Percentiles rank a stretch among this genome's conserved stretches.
Evolutionary conservation across 2,888 invertebrate genomes (phyloP).

Genomic region (Latrodectus elegans): DNA sequence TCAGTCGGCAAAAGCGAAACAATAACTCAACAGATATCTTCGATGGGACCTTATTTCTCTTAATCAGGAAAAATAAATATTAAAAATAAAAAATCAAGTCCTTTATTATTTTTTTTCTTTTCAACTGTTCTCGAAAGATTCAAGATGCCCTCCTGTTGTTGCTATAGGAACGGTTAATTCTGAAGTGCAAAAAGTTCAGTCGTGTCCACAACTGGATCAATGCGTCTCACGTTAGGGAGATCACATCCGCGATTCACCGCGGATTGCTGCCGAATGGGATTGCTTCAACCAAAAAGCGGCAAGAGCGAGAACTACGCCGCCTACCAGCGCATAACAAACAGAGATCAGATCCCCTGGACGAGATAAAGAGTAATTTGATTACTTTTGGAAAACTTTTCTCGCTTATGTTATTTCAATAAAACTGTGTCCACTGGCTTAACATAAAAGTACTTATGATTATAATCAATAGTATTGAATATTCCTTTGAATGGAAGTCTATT

Average conservation of each 20-base stretch:
- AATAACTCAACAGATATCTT: not conserved
- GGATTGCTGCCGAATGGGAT: slow-evolving; percentile 27
- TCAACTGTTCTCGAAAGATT: not conserved
- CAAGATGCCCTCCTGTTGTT: slow-evolving; percentile 7
- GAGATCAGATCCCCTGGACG: slow-evolving; percentile 17
- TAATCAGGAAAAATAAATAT: not conserved
- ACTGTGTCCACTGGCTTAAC: too few species aligned
- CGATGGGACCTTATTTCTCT: too few species aligned
- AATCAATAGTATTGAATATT: too few species aligned
- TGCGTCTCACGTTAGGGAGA: slow-evolving; percentile 12
- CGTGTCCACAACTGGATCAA: slow-evolving; percentile 33
- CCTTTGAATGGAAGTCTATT: too few species aligned
- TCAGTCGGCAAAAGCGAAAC: not conserved
- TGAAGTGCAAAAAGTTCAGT: not conserved
- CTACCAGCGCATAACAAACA: slow-evolving; percentile 34
- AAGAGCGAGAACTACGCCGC: slow-evolving; percentile 37
- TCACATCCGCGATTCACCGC: slow-evolving; percentile 30
- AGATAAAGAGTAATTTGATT: slow-evolving; percentile 2
- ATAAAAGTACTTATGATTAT: too few species aligned
- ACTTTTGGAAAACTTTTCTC: too few species aligned
- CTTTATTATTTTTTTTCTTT: too few species aligned
- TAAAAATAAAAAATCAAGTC: not conserved
- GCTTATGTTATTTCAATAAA: too few species aligned
- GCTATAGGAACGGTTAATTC: slow-evolving; percentile 35
- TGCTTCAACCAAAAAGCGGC: slow-evolving; percentile 8